These are phyloP conservation scores for Pachyseris speciosa DNA, from an alignment of 64 coral and sea anemone species.

Conservation along the genomic window DNA sequence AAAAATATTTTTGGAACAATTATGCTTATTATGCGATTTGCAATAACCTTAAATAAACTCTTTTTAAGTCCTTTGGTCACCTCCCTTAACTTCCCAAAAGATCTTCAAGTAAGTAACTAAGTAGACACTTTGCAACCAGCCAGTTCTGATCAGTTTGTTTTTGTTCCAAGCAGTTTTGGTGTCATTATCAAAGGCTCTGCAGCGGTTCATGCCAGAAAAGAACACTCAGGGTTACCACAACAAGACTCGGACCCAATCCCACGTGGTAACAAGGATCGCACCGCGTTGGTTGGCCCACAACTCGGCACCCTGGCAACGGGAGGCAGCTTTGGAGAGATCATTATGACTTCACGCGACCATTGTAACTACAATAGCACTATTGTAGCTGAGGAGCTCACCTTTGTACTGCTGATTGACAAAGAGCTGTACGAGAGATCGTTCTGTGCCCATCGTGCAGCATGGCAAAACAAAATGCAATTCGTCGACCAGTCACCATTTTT, in stretches of 20 bases:
- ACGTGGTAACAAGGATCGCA: constrained; percentile 51
- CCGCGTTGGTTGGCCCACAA: constrained; percentile 60
- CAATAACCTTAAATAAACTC: too few relatives aligned
- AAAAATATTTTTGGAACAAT: too few relatives aligned
- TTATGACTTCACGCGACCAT: constrained; percentile 54
- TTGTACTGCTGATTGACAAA: constrained; percentile 59
- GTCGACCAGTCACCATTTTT: constrained; percentile 75
- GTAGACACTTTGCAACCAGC: too few relatives aligned
- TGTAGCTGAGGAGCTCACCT: constrained; percentile 66
- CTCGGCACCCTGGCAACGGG: constrained; percentile 43
- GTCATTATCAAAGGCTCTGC: constrained; percentile 83
- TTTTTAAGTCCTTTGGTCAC: too few relatives aligned
- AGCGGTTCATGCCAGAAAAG: constrained; percentile 77
- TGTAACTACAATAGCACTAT: constrained; percentile 54
- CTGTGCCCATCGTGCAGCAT: constrained; percentile 42
- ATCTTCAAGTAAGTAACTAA: too few relatives aligned
- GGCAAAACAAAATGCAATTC: constrained; percentile 73
- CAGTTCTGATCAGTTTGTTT: background rate
- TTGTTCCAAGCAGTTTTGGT: constrained; percentile 61
- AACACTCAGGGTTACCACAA: constrained; percentile 33
- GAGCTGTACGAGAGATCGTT: constrained; percentile 61
- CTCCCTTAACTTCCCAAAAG: too few relatives aligned
- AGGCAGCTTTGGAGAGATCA: constrained; percentile 77
- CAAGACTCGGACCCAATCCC: constrained; percentile 13
- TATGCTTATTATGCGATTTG: too few relatives aligned